Evolutionary conservation across 2,888 invertebrate species (phyloP).

Genomic region (Ctena decussata): DNA sequence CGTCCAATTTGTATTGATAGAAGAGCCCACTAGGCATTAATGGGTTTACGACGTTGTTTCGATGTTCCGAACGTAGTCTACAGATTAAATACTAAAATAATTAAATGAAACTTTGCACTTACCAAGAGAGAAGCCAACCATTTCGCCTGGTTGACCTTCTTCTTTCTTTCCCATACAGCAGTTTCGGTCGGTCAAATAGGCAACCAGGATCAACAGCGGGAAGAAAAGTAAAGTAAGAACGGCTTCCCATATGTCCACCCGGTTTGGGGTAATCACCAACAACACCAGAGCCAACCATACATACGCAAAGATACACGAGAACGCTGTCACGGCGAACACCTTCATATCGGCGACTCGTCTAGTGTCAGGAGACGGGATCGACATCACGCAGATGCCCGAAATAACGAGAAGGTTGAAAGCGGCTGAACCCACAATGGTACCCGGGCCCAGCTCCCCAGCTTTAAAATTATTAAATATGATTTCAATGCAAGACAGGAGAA

Average conservation of each 20-base stretch:
- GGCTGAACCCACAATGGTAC: constrained; percentile 89
- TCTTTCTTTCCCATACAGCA: constrained; percentile 76
- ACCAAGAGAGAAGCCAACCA: constrained; percentile 80
- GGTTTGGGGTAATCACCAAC: constrained; percentile 85
- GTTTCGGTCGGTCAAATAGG: constrained; percentile 88
- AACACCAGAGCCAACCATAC: constrained; percentile 89
- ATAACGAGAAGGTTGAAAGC: constrained; percentile 89
- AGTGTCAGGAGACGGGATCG: constrained; percentile 87
- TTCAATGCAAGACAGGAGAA: constrained; percentile 88
- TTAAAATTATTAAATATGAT: constrained; percentile 87
- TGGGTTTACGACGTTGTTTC: too few relatives aligned
- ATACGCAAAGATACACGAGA: constrained; percentile 89
- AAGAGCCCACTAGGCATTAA: too few relatives aligned
- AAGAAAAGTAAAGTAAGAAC: constrained; percentile 89
- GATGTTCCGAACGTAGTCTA: too few relatives aligned
- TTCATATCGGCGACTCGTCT: constrained; percentile 87
- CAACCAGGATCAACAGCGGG: constrained; percentile 88
- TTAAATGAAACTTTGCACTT: too few relatives aligned
- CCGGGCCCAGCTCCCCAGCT: constrained; percentile 88
- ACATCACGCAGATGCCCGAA: constrained; percentile 88
- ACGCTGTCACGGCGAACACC: constrained; percentile 86
- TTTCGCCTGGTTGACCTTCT: constrained; percentile 81
- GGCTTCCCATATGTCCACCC: constrained; percentile 89
- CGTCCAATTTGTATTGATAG: too few relatives aligned
- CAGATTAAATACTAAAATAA: too few relatives aligned